These are phyloP conservation scores for Thymelicus acteon DNA, from an alignment of 2,888 invertebrate species.

Conservation along the genomic window DNA sequence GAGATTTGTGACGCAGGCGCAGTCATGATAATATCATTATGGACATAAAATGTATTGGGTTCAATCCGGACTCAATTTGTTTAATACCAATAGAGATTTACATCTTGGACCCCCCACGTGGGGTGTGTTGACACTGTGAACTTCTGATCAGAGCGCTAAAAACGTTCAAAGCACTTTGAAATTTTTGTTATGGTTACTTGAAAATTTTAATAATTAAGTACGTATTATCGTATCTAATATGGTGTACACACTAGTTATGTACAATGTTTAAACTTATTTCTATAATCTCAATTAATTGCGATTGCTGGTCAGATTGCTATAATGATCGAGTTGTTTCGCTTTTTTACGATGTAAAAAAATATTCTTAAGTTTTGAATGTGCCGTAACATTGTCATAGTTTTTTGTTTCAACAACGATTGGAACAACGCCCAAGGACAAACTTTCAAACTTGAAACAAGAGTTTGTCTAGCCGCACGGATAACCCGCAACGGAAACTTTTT, in stretches of 20 bases:
- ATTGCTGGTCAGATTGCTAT: neutral
- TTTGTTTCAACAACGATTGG: neutral
- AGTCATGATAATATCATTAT: constrained; percentile 36
- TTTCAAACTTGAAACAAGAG: neutral
- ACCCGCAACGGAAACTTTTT: constrained; percentile 15
- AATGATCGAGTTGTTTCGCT: neutral
- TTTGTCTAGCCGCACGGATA: neutral
- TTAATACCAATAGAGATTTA: constrained; percentile 54
- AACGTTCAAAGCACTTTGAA: neutral
- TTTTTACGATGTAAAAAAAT: neutral
- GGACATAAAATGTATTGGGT: constrained; percentile 39
- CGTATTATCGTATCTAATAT: too few species aligned
- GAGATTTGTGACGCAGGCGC: constrained; percentile 39
- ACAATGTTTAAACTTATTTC: neutral
- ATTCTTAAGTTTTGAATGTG: neutral
- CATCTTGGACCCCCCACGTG: constrained; percentile 48
- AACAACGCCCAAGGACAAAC: neutral
- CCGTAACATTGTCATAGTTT: neutral
- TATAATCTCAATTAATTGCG: neutral
- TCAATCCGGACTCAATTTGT: constrained; percentile 49
- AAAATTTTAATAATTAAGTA: neutral
- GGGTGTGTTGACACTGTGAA: neutral
- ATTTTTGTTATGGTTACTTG: neutral
- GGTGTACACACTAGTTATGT: too few species aligned
- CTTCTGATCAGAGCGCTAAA: constrained; percentile 7